Evolutionary conservation across 2,113 vertebrate species (phyloP), one percentile per base, ranked within the genome.

Genomic region (Sinosuthora webbiana): DNA sequence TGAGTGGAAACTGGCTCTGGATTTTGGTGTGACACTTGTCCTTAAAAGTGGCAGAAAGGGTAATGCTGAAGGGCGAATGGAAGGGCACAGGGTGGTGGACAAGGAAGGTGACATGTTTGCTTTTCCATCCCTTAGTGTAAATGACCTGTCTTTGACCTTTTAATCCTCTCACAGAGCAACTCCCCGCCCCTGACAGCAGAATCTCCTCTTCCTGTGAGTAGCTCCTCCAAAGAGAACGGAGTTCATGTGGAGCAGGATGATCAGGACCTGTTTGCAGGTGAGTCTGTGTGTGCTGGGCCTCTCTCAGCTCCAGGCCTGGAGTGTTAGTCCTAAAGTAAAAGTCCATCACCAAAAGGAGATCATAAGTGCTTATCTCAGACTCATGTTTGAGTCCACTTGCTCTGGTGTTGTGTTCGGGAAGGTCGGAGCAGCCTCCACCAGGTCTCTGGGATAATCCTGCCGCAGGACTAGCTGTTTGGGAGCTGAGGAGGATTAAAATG

Each of bases 261-360:
- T 65, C 94, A 98, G 5, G 99, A 99, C 80, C 96, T 99, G 62
- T 99, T 99, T 98, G 98, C 99, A 94, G 99, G 99, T 98, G 94
- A 94, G 97, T 94, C 44, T 70, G 47, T 63, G 19, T 63, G 55
- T 55, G 7, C 49, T 37, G 81, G 41, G 30, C 15, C 67, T 57
- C 49, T 44, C 49, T 41, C 64, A 73, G 17, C 62, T 73, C 25
- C 52, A 50, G 47, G 57, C 70, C 37, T 75, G 42, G 33, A 59
- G 73, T 16, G 6, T 28, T 33, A 33, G 19, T 33, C n/a, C 47
- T 62, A 8, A 45, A 62, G n/a, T 53, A 20, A 15, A 15, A 42
- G 42, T 10, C 33, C 23, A 20, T 53, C 39, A 70, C 27, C 10
- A 60, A 69, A 52, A 45, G 55, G 39, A 87, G 45, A 37, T 85